Percentiles rank a stretch among this genome's conserved stretches.
Evolutionary conservation across 2,797 vertebrate genomes (phyloP).

Genomic region (Sarcophilus harrisii): DNA sequence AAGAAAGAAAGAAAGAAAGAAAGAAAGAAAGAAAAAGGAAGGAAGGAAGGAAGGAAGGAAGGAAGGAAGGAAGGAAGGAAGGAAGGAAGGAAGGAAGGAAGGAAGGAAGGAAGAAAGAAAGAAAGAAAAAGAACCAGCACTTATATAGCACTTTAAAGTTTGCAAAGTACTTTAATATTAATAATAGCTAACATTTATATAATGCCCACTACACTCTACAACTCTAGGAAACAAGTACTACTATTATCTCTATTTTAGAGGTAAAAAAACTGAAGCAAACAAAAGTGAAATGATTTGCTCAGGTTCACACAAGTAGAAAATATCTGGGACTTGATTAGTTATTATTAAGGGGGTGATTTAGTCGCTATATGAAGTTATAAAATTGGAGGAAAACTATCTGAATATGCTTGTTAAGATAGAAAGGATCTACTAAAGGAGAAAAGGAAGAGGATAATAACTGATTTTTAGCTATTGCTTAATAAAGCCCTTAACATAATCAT

Average conservation of each 20-base stretch:
- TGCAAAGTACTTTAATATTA: not conserved
- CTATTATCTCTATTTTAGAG: not conserved
- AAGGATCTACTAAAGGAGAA: too few relatives aligned
- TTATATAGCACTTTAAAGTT: not conserved
- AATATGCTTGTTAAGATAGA: too few relatives aligned
- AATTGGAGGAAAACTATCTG: too few relatives aligned
- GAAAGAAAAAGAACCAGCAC: not conserved
- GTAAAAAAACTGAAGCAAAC: not conserved
- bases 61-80: rapidly evolving
- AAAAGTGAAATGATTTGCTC: not conserved
- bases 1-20: too few relatives aligned
- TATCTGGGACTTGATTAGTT: not conserved
- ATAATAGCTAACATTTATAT: not conserved
- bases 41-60: too few relatives aligned
- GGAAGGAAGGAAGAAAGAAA: too few relatives aligned
- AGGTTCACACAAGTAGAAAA: not conserved
- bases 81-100: too few relatives aligned
- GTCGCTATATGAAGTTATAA: too few relatives aligned
- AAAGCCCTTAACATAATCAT: not conserved
- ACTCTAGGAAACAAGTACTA: not conserved
- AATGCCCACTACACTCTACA: not conserved
- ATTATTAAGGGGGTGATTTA: too few relatives aligned
- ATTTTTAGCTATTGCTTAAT: too few relatives aligned
- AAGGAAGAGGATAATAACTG: too few relatives aligned
- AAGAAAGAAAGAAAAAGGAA: too few relatives aligned